phyloP scores from a whole-genome alignment of 2,797 vertebrate genomes.

The Chaenodraco wilsoni region DNA sequence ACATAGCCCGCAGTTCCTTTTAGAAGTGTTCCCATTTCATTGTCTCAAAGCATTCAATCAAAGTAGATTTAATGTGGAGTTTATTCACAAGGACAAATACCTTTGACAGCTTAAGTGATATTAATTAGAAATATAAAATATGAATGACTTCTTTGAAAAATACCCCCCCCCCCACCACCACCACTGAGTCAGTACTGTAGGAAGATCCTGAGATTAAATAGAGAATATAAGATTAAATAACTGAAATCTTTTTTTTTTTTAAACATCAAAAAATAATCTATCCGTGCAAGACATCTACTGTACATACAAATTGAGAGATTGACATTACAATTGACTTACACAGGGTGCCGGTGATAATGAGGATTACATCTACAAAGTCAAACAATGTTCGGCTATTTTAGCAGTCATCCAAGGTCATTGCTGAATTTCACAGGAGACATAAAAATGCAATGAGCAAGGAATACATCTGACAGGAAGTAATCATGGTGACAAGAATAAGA shows the following conservation, averaged over 20 bases:
- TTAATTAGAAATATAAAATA: background rate
- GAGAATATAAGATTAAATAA: too few species aligned
- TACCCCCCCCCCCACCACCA: background rate
- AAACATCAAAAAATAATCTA: background rate
- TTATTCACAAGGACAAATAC: background rate
- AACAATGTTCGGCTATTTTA: background rate
- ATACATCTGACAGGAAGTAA: conserved; percentile 32
- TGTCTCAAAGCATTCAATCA: background rate
- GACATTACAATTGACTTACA: too few species aligned
- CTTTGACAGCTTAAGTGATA: background rate
- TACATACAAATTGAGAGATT: too few species aligned
- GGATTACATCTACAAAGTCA: conserved; percentile 5
- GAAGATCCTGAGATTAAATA: background rate
- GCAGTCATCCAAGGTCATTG: conserved; percentile 20
- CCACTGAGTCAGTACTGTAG: too few species aligned
- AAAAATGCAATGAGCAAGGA: conserved; percentile 35
- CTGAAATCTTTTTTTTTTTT: background rate
- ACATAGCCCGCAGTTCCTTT: background rate
- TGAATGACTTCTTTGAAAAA: background rate
- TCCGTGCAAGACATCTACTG: background rate
- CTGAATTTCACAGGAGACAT: conserved; percentile 17
- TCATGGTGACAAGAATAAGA: conserved; percentile 26
- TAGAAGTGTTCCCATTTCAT: background rate
- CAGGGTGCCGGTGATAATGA: background rate
- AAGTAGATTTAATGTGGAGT: background rate